phyloP scores from a whole-genome alignment of 2,797 vertebrate genomes.

The Lepilemur ruficaudatus region DNA sequence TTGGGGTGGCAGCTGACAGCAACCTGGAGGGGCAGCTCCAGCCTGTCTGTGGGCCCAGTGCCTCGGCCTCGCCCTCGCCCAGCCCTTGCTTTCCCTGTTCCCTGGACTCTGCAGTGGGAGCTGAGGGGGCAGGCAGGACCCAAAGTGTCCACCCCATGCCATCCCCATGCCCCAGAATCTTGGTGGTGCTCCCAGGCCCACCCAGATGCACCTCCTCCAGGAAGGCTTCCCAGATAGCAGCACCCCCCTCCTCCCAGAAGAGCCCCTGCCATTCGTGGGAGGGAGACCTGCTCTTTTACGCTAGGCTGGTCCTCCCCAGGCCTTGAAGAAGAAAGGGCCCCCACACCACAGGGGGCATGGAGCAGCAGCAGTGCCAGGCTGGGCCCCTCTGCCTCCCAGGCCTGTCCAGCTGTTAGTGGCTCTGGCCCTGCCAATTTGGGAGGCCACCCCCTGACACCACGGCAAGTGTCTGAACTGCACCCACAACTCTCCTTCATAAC shows the following conservation, averaged over 20 bases:
- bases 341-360: background rate
- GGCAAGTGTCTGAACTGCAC: background rate
- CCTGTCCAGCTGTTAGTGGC: background rate
- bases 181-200: background rate
- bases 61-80: background rate
- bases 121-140: background rate
- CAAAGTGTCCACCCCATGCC: background rate
- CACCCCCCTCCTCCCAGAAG: background rate
- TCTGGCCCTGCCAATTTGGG: background rate
- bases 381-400: too few relatives aligned
- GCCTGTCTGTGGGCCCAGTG: background rate
- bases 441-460: background rate
- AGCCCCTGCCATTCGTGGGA: background rate
- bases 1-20: background rate
- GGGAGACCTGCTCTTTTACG: background rate
- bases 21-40: background rate
- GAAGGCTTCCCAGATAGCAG: background rate
- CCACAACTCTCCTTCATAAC: background rate
- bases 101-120: background rate
- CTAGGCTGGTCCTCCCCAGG: background rate
- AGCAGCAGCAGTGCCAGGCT: background rate
- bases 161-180: background rate
- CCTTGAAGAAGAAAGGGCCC: background rate
- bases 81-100: background rate
- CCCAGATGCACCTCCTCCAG: background rate